Percentiles rank a stretch among this genome's conserved stretches.
Evolutionary conservation across 2,797 vertebrate species (phyloP).

Genomic region (Crenuchus spilurus): DNA sequence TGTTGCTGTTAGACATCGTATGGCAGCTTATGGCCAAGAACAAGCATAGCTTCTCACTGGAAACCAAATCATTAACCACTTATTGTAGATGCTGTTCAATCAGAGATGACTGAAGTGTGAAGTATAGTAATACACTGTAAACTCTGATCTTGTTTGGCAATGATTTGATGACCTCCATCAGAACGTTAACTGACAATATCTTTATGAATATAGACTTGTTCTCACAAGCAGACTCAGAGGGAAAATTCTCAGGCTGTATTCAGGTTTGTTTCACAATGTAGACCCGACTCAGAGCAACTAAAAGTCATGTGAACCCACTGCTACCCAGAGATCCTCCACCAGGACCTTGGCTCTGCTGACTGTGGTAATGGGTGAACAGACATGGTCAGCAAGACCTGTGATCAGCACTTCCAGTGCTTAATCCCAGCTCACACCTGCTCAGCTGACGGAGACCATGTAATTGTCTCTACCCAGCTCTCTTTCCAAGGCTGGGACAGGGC

Average conservation of each 20-base stretch:
- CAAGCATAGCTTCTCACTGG: too few species aligned
- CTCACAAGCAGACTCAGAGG: too few species aligned
- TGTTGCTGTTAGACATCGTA: too few species aligned
- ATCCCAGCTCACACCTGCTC: slow-evolving; percentile 68
- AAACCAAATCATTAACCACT: too few species aligned
- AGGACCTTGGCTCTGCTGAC: neutral
- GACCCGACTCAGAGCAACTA: slow-evolving; percentile 39
- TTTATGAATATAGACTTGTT: too few species aligned
- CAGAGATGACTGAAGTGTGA: too few species aligned
- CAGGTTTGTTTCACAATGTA: neutral
- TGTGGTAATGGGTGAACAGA: slow-evolving; percentile 64
- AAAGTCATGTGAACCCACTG: neutral
- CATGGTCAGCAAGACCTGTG: slow-evolving; percentile 60
- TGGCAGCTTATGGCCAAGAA: too few species aligned
- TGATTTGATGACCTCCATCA: too few species aligned
- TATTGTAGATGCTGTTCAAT: too few species aligned
- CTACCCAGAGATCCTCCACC: neutral
- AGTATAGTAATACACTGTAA: too few species aligned
- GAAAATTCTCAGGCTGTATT: neutral
- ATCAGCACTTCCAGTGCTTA: slow-evolving; percentile 69
- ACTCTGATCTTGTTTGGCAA: too few species aligned
- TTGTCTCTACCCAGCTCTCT: slow-evolving; percentile 59
- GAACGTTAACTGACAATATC: too few species aligned
- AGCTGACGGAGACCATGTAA: slow-evolving; percentile 68
- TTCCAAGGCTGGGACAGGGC: slow-evolving; percentile 58